A percentile compares a stretch with the other conserved stretches of the same genome.
These are phyloP conservation scores for Larimichthys polyactis DNA, from an alignment of 2,113 vertebrate species.

Conservation along the genomic window DNA sequence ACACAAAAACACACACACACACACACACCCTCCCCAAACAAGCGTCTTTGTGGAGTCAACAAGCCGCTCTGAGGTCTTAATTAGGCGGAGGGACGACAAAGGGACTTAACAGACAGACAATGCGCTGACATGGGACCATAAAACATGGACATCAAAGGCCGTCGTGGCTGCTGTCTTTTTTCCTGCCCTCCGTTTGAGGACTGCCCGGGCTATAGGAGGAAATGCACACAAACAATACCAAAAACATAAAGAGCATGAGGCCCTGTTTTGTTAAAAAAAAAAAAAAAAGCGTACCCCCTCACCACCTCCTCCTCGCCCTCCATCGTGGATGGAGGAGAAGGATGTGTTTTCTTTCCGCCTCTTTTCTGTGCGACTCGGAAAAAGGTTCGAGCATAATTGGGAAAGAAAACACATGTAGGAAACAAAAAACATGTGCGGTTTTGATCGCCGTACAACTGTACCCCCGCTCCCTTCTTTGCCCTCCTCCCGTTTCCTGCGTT, in stretches of 20 bases:
- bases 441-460: slow-evolving; percentile 60
- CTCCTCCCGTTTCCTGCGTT: slow-evolving; percentile 61
- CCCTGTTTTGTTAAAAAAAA: slow-evolving; percentile 23
- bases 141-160: slow-evolving; percentile 80
- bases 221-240: slow-evolving; percentile 74
- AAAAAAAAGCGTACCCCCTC: slow-evolving; percentile 7
- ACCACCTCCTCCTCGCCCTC: slow-evolving; percentile 7
- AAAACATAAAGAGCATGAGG: slow-evolving; percentile 62
- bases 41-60: slow-evolving; percentile 79
- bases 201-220: slow-evolving; percentile 67
- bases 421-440: slow-evolving; percentile 75
- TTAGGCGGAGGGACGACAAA: slow-evolving; percentile 81
- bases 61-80: slow-evolving; percentile 82
- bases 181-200: slow-evolving; percentile 43
- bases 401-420: slow-evolving; percentile 75
- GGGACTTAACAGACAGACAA: slow-evolving; percentile 79
- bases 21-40: slow-evolving; percentile 55
- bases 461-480: slow-evolving; percentile 32
- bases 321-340: slow-evolving; percentile 27
- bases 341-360: slow-evolving; percentile 29
- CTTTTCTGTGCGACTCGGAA: slow-evolving; percentile 36
- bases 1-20: slow-evolving; percentile 32
- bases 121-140: slow-evolving; percentile 75
- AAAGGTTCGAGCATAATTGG: slow-evolving; percentile 61
- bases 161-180: slow-evolving; percentile 54